Base-by-base conservation (phyloP, 2,797 vertebrate genomes). In the Bovichtus variegatus region DNA sequence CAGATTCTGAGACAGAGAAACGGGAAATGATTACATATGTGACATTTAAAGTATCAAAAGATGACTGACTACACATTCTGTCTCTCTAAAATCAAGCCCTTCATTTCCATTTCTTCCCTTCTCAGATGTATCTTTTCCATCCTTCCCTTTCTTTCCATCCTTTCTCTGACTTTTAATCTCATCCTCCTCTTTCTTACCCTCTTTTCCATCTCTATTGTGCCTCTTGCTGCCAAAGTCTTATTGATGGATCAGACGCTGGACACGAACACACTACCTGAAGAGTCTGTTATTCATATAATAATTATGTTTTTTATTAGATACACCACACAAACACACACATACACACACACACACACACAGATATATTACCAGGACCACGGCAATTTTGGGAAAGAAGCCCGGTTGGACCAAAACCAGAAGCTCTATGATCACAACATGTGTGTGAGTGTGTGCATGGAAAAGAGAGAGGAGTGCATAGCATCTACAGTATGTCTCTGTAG, bases 381-480 rank as follows among this genome's bases (percentile, higher is more conserved):
- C 57, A 63, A 19, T 76, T 83, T 79, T 78, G 68, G 69, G 80
- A 81, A 85, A 40, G 8, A 46, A 68, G 73, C 67, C 78, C 19
- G 2, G 16, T 49, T 87, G 80, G 80, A 77, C 46, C 23, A 49
- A 63, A 73, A 85, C 55, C 71, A 84, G 67, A 74, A 67, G 73
- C 46, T 61, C 31, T 74, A 55, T 78, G 73, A 76, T 49, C 57
- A 76, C 19, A 59, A 7, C 1, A 21, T 59, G 40, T 67, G 38
- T 58, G 55, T 19, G 51, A 29, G 34, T 58, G 31, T 57, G 54
- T 40, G 4, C 41, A 15, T 34, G 29, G 29, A 54, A 23, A 9
- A 55, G 25, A 64, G 40, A 36, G 31, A 47, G 36, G 49, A 19
- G 41, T 44, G n/a, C 25, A 69, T 58, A n/a, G 53, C 51, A 67